Conservation (phyloP, 2,888 invertebrate species). For the Aethes cnicana region DNA sequence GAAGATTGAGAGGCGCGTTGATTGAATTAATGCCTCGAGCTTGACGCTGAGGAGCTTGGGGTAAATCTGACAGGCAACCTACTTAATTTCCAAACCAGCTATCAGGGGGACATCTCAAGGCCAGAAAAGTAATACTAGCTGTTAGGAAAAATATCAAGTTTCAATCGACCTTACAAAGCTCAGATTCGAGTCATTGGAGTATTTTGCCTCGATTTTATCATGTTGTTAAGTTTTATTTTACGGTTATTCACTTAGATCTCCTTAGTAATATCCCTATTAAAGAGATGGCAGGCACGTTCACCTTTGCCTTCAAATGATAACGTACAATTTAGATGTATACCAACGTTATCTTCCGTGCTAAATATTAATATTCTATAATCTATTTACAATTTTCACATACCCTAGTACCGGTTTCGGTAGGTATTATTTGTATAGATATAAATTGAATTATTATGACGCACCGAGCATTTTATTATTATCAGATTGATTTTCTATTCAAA, state of each 20-base stretch:
- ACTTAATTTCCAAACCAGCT: conserved; percentile 14
- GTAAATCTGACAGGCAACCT: conserved; percentile 16
- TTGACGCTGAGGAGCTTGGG: conserved; percentile 20
- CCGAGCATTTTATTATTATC: conserved; percentile 4
- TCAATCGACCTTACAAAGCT: not conserved
- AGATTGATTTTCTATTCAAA: not conserved
- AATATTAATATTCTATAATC: no score
- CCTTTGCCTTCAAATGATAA: no score
- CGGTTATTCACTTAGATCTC: no score
- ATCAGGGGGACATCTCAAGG: conserved; percentile 5
- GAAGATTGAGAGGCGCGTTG: conserved; percentile 13
- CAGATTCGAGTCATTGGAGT: not conserved
- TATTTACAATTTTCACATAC: no score
- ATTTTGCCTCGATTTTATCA: not conserved
- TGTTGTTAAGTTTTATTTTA: no score
- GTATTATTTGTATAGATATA: no score
- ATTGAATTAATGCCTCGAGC: conserved; percentile 17
- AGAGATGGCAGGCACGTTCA: no score
- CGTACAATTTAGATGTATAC: no score
- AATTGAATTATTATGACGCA: no score
- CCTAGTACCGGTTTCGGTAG: no score
- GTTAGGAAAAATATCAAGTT: conserved; percentile 12
- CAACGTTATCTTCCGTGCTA: no score
- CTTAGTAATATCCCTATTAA: no score
- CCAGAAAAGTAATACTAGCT: conserved; percentile 9